Base-by-base conservation (phyloP, 2,888 invertebrate species). In the Periphyllus acericola region DNA sequence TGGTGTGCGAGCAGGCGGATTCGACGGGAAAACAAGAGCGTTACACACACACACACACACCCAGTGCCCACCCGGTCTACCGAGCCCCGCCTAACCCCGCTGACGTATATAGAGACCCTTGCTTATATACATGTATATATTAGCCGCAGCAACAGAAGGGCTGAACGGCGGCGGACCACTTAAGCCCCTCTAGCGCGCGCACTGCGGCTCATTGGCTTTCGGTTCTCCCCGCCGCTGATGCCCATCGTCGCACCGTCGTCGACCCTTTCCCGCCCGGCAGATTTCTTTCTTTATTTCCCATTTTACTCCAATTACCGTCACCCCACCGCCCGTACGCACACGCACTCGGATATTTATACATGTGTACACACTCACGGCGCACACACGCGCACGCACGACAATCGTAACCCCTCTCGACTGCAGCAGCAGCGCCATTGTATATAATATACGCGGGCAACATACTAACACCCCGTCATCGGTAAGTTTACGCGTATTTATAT, bases 141-240 rank as follows among this genome's bases (percentile, higher is more conserved):
- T 68, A 60, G 60, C 60, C 60, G 60, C 46, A 60, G 83, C 60
- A 21, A 40, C 76, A 34, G 84, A 68, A 78, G 84, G 84, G 84
- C 40, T n/a, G 86, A 55, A 71, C 68, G 80, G 72, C 68, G 71
- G 36, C 60, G 80, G 86, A 86, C 86, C 86, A 86, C 86, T 86
- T 86, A 86, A 86, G 72, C 87, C 81, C 74, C 76, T 68, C 75
- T 83, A 19, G 55, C n/a, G 74, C 74, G 60, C 55, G 40, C 81
- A 46, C 76, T 46, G 87, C 87, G 87, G 87, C 87, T 87, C 87
- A 87, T 87, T 87, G 87, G 87, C 87, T 87, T 87, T 87, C 81
- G 81, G 21, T 46, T 68, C 52, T 71, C 68, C 25, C 55, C 72
- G 68, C 46, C 46, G 46, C 11, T 9, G 46, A 46, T 46, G 11